Evolutionary conservation across 2,797 vertebrate genomes (phyloP), one percentile per base, ranked within the genome.

Genomic region (Syngnathus acus): DNA sequence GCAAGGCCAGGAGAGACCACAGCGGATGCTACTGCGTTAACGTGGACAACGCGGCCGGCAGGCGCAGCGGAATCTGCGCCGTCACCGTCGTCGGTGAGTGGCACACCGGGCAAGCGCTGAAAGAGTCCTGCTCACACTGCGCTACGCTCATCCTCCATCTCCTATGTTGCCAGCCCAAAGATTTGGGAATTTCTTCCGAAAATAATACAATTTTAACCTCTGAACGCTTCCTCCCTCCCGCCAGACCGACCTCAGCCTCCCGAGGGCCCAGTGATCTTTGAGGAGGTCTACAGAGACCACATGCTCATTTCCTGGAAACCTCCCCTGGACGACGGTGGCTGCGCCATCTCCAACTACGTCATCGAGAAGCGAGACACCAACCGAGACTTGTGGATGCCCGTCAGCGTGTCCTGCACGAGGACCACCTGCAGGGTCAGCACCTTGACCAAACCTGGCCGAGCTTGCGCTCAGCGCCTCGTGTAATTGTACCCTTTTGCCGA

Each of bases 301-400:
- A 95, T 99, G 94, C 73, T 96, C 45, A 91, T 99, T 84, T 95
- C 95, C 64, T 99, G 97, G 97, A 96, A 95, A 64, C 95, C 95
- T 63, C 96, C 97, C 43, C 88, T 97, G 75, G 97, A 99, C 77
- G 94, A 99, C 21, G 97, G 97, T 72, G 97, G 97, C 72, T 95
- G 94, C 77, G 88, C 92, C 72, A 82, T 99, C 77, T 97, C 96
- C 78, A 99, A 98, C 90, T 99, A 99, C 75, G 93, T 98, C 82
- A 78, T 99, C 68, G 97, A 99, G 87, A 99, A 98, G 89, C 95
- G 93, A 84, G 97, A 99, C 78, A 87, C 92, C 72, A 94, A 97
- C 86, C 93, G 95, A 88, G 97, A 99, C 26, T 43, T 98, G 58
- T 99, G 97, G 97, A 98, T 98, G 94, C 96, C 97, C 5, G 96